Conservation (phyloP, 2,797 vertebrate species). For the Scolopax rusticola region DNA sequence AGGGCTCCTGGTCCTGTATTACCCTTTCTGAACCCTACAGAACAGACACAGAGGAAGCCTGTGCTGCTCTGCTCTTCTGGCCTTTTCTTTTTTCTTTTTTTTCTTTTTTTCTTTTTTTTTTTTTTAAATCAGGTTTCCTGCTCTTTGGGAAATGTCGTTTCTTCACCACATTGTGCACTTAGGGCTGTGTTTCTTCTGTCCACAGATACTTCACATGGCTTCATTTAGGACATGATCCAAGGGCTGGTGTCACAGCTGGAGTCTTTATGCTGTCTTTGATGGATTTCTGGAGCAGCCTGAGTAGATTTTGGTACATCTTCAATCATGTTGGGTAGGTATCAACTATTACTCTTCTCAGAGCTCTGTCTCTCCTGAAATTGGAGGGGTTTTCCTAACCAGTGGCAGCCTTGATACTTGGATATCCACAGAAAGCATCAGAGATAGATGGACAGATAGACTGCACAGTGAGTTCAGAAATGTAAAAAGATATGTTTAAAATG, state of each 20-base stretch:
- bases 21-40: background rate
- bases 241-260: slow-evolving; percentile 50
- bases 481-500: background rate
- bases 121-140: background rate
- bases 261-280: slow-evolving; percentile 39
- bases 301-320: slow-evolving; percentile 41
- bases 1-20: background rate
- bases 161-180: background rate
- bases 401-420: background rate
- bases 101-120: accelerated
- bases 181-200: slow-evolving; percentile 2
- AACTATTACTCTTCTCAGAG: background rate
- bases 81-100: no score
- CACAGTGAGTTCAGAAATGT: background rate
- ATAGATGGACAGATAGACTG: background rate
- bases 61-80: background rate
- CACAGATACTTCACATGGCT: slow-evolving; percentile 27
- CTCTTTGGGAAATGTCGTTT: background rate
- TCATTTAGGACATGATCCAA: slow-evolving; percentile 48
- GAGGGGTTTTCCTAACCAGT: accelerated
- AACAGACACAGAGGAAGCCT: background rate
- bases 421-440: background rate
- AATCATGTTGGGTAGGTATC: slow-evolving; percentile 1
- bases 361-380: background rate
- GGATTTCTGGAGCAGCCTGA: slow-evolving; percentile 8